Base-by-base conservation (phyloP, 2,888 invertebrate species). In the Himalopsyche tibetana region DNA sequence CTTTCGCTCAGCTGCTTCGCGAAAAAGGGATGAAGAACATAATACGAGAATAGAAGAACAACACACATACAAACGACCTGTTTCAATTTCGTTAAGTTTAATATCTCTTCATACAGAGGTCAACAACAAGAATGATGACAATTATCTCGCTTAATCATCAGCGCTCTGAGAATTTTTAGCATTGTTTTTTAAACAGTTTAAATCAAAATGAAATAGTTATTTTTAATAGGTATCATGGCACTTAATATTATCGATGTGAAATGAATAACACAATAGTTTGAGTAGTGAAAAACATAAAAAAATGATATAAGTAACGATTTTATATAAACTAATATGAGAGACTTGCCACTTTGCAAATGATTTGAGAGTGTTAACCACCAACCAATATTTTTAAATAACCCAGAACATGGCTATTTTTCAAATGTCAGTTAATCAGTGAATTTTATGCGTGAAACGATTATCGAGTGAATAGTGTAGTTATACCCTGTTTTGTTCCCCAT, bases 1-100 rank as follows among this genome's bases (percentile, higher is more conserved):
- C 55, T 69, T 85, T 85, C 85, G 82, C 83, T 87, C 87, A 87
- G 87, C 87, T 87, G 87, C 63, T 83, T 80, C 69, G 55, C 28
- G 55, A 12, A 80, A 82, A 63, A 55, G 55, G 40, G 86, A 82
- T 74, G 74, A 74, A 74, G 74, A 15, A 74, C 74, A 38, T 74
- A 74, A 74, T 74, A 74, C 74, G 12, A 74, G 74, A 74, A 74
- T 36, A 74, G 63, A 63, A 63, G 63, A 63, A 63, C 63, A 63
- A 63, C 63, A 63, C 63, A 74, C 74, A 51, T 51, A 74, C 74
- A 74, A 74, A 74, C 74, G 74, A 74, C 74, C 74, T 74, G 74
- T 74, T 74, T 74, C 74, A 36, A 36, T 74, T 36, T 74, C 12
- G 74, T 38, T 36, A 12, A 74, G 74, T 28, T 28, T 28, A 28